Conservation (phyloP, 1,140 invertebrate species). For the Drosophila murphyi region DNA sequence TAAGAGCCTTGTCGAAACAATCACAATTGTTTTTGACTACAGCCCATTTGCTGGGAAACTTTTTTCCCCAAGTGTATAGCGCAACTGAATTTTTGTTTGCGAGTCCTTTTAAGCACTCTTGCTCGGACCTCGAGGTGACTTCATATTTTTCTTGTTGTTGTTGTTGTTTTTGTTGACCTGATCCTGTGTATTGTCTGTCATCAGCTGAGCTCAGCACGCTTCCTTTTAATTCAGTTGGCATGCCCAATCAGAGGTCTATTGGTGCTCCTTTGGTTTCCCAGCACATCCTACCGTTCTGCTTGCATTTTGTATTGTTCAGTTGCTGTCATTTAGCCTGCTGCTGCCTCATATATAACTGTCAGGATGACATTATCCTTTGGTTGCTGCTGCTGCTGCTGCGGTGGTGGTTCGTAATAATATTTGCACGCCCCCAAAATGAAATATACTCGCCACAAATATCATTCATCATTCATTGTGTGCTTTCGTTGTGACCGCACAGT, state of each 20-base stretch:
- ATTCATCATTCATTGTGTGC: constrained; percentile 64
- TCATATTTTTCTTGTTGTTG: not conserved
- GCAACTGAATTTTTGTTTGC: constrained; percentile 34
- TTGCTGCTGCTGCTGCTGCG: constrained; percentile 32
- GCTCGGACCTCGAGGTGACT: constrained; percentile 5
- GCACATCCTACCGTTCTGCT: constrained; percentile 11
- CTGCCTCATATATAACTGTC: constrained; percentile 46
- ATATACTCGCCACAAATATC: constrained; percentile 69
- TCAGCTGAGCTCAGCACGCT: constrained; percentile 6
- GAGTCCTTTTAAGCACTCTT: constrained; percentile 21
- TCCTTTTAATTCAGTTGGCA: constrained; percentile 44
- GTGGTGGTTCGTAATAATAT: constrained; percentile 66
- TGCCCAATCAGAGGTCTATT: constrained; percentile 33
- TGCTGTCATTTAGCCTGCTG: not conserved
- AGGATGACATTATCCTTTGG: constrained; percentile 52
- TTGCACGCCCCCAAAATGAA: constrained; percentile 63
- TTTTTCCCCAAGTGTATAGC: not conserved
- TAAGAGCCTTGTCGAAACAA: too few species aligned
- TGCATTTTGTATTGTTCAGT: constrained; percentile 8
- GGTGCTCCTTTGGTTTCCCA: constrained; percentile 13
- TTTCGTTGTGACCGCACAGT: constrained; percentile 3
- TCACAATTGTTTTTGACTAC: too few species aligned
- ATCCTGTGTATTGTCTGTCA: constrained; percentile 22
- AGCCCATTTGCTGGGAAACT: too few species aligned
- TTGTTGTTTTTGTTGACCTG: constrained; percentile 17